These are phyloP conservation scores for Conistra vaccinii DNA, from an alignment of 2,888 invertebrate species.

Conservation along the genomic window DNA sequence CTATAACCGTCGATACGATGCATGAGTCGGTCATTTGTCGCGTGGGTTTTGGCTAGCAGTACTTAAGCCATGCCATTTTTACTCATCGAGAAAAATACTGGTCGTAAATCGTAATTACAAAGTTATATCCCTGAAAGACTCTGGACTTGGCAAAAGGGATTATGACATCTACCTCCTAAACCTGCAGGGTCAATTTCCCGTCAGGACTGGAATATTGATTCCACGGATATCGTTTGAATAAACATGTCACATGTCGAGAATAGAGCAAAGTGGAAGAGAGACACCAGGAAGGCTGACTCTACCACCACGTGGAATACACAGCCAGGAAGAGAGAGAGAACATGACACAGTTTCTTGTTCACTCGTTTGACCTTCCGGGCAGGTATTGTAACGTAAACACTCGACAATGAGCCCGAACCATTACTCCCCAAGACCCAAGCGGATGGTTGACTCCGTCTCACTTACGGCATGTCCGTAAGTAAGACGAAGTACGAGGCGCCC, in stretches of 20 bases:
- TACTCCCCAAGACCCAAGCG: too few relatives aligned
- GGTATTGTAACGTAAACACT: too few relatives aligned
- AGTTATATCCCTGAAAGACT: slow-evolving; percentile 17
- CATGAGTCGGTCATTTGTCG: slow-evolving; percentile 4
- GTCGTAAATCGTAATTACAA: slow-evolving; percentile 25
- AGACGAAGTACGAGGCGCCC: too few relatives aligned
- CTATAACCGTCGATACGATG: neutral
- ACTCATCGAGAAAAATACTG: slow-evolving; percentile 12
- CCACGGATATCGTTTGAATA: neutral
- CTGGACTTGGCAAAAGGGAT: neutral
- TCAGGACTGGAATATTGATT: neutral
- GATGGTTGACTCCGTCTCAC: too few relatives aligned
- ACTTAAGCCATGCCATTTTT: slow-evolving; percentile 36
- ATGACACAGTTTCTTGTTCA: neutral
- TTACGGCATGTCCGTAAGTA: too few relatives aligned
- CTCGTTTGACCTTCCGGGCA: neutral
- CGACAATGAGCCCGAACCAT: too few relatives aligned
- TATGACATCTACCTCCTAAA: neutral
- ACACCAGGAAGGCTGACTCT: too few relatives aligned
- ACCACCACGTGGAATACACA: too few relatives aligned
- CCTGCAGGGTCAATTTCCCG: neutral
- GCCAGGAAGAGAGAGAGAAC: too few relatives aligned
- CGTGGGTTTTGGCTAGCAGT: neutral
- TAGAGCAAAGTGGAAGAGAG: too few relatives aligned
- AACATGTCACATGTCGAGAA: neutral